Conservation (phyloP, 2,113 vertebrate species). For the Zosterops pallidus region DNA sequence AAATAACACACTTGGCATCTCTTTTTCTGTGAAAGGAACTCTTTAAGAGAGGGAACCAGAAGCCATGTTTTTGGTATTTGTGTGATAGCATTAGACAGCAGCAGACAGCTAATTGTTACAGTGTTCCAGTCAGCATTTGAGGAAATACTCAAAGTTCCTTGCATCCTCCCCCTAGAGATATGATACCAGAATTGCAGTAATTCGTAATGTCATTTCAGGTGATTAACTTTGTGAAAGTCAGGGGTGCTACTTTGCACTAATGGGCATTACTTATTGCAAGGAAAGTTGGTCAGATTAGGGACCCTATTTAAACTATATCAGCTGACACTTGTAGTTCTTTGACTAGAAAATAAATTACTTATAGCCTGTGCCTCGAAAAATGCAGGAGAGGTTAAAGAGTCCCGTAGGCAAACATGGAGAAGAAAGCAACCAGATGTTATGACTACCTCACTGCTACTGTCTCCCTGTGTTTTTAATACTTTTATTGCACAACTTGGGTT, state of each 20-base stretch:
- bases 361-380: background rate
- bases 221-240: background rate
- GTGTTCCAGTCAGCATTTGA: background rate
- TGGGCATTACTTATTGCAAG: background rate
- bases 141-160: background rate
- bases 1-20: background rate
- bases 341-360: background rate
- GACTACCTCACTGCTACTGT: background rate
- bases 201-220: background rate
- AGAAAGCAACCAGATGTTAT: background rate
- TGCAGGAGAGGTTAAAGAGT: background rate
- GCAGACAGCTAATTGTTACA: background rate
- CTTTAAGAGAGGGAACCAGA: background rate
- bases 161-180: background rate
- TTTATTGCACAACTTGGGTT: background rate
- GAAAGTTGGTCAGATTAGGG: background rate
- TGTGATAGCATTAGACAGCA: background rate
- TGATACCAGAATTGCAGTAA: background rate
- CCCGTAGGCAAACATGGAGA: background rate
- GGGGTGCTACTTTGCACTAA: background rate
- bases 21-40: background rate
- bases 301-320: background rate
- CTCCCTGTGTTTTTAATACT: background rate
- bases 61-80: background rate
- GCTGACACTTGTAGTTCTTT: background rate